Percentiles rank a stretch among this genome's conserved stretches.
Evolutionary conservation across 2,888 invertebrate species (phyloP).

Genomic region (Esperia sulphurella): DNA sequence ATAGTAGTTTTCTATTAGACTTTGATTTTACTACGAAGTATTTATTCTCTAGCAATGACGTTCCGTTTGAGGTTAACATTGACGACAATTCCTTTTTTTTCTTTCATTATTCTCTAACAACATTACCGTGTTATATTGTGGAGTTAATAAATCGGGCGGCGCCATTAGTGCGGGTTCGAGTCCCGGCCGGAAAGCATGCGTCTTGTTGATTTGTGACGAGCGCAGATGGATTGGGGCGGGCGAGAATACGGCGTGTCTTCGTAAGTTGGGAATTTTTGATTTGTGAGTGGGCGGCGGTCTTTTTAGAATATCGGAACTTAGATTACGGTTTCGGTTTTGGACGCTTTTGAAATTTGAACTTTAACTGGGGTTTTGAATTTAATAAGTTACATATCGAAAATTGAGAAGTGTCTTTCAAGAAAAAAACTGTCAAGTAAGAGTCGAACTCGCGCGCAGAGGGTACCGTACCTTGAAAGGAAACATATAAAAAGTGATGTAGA

Average conservation of each 20-base stretch:
- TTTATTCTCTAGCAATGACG: too few relatives aligned
- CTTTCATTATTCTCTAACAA: conserved; percentile 34
- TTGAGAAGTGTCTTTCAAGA: too few relatives aligned
- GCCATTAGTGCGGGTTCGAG: conserved; percentile 55
- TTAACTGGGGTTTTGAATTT: too few relatives aligned
- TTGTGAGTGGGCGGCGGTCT: conserved; percentile 16
- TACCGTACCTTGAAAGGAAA: too few relatives aligned
- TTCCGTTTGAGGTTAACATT: neutral
- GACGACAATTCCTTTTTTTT: neutral
- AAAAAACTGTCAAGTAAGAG: too few relatives aligned
- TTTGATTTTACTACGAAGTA: too few relatives aligned
- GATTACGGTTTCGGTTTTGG: neutral
- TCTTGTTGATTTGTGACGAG: conserved; percentile 74
- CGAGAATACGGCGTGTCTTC: conserved; percentile 13
- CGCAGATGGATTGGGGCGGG: conserved; percentile 53
- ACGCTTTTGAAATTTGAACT: too few relatives aligned
- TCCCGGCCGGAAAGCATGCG: conserved; percentile 66
- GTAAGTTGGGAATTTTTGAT: conserved; percentile 25
- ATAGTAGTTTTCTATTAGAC: too few relatives aligned
- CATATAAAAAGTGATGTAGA: too few relatives aligned
- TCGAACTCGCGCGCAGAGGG: too few relatives aligned
- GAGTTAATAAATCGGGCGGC: conserved; percentile 59
- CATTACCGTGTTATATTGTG: conserved; percentile 46
- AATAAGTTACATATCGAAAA: too few relatives aligned
- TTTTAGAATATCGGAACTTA: neutral